A percentile compares a stretch with the other conserved stretches of the same genome.
phyloP scores from a whole-genome alignment of 2,797 vertebrate species.

The Acomys russatus region DNA sequence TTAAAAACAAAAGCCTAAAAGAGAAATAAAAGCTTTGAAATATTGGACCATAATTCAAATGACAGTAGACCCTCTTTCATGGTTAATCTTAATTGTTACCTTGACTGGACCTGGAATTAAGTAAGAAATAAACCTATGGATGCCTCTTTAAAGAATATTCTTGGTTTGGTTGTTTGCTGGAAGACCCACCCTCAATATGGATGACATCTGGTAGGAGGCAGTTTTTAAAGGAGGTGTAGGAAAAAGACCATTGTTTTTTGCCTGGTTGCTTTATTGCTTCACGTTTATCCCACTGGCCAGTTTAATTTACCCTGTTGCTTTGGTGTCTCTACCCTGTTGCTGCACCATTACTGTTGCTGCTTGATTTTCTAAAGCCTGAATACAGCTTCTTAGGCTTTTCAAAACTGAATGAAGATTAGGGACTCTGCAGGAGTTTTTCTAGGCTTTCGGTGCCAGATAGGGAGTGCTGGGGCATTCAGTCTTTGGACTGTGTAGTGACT shows the following conservation, averaged over 20 bases:
- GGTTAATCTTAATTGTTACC: background rate
- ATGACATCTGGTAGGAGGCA: too few species aligned
- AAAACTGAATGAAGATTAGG: background rate
- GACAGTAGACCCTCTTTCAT: background rate
- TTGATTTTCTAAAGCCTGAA: background rate
- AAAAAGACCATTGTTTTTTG: background rate
- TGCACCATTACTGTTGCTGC: background rate
- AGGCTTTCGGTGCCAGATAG: background rate
- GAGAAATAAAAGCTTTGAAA: background rate
- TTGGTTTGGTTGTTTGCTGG: background rate
- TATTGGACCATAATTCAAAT: background rate
- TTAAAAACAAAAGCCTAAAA: background rate
- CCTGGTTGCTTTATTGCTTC: background rate
- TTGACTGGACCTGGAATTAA: background rate
- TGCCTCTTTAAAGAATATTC: background rate
- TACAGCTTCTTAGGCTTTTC: background rate
- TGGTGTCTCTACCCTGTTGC: background rate
- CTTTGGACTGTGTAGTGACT: background rate
- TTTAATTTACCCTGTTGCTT: background rate
- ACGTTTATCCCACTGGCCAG: too few species aligned
- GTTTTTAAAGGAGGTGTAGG: background rate
- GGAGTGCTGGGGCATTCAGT: background rate
- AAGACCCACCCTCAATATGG: background rate
- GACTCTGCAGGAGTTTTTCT: background rate
- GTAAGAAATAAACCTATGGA: background rate